Conservation (phyloP, 92 coral and sea anemone species). For the Parazoanthus darwini region DNA sequence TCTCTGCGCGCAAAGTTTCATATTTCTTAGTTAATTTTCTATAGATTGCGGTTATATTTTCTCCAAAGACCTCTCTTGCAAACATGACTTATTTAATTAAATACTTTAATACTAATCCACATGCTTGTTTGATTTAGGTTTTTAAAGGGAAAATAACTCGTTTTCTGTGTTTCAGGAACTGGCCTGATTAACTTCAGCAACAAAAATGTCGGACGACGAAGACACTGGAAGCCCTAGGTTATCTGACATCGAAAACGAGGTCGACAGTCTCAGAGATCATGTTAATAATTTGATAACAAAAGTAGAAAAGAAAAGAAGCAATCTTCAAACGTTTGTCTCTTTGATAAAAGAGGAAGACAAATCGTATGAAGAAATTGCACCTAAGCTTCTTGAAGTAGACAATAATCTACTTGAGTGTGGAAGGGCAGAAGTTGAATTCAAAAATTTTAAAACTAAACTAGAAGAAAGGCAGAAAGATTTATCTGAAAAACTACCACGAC, state of each 20-base stretch:
- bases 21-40: too few relatives aligned
- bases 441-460: conserved; percentile 57
- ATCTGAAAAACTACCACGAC: conserved; percentile 54
- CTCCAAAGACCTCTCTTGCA: too few relatives aligned
- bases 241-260: conserved; percentile 31
- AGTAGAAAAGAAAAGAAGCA: conserved; percentile 30
- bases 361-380: conserved; percentile 7
- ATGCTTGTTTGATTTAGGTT: background rate
- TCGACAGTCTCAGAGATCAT: conserved; percentile 20
- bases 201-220: conserved; percentile 38
- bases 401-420: conserved; percentile 18
- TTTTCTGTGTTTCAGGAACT: conserved; percentile 41
- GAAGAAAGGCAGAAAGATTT: conserved; percentile 64
- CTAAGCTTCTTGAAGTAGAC: background rate
- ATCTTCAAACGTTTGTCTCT: conserved; percentile 31
- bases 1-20: too few relatives aligned
- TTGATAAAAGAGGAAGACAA: conserved; percentile 19
- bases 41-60: too few relatives aligned
- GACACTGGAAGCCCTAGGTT: conserved; percentile 36
- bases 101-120: background rate
- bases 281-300: conserved; percentile 20
- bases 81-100: background rate
- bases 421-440: conserved; percentile 27
- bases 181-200: conserved; percentile 22
- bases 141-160: background rate